Base-by-base conservation (phyloP, 2,797 vertebrate genomes). In the Tinamus major region DNA sequence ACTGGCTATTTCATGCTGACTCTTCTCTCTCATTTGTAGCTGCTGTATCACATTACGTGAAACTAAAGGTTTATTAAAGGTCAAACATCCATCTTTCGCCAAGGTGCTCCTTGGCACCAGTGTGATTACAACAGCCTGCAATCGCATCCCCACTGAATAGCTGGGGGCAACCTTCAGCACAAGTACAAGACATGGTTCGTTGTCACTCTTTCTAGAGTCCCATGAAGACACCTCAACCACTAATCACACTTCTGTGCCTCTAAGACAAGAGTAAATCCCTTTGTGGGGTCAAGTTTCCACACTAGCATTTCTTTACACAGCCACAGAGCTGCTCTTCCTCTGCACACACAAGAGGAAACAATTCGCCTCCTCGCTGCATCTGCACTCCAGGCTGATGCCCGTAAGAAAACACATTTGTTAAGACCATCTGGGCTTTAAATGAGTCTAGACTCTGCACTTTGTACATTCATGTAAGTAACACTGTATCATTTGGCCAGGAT, bases 51-150 rank as follows among this genome's bases (percentile, higher is more conserved):
- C 20, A 75, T 62, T 71, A 74, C 5, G n/a, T 42, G 20, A 93
- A 89, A 89, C 27, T 33, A 49, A 79, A 79, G 18, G 15, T 39
- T 84, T 90, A 79, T 70, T 74, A 84, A 90, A 92, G 78, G 56
- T 82, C 71, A 90, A 89, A 76, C 14, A 79, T 44, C 44, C 9
- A 58, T 85, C 39, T 46, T 92, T 85, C 0, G 0, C n/a, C 84
- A 67, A 8, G 53, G 42, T 79, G 35, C 48, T 82, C 42, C 56
- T 41, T 58, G 68, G 62, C 49, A 76, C 37, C 26, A 13, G 17
- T 41, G 11, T 65, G 62, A 88, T 79, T 71, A 68, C 10, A 29
- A 10, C 61, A 58, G 78, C 77, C 15, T 86, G 35, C 17, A 83
- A 37, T 77, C 20, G 14, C 18, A 64, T 27, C 12, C 29, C 35